Conservation (phyloP, 2,797 vertebrate genomes). For the Neosalanx taihuensis region DNA sequence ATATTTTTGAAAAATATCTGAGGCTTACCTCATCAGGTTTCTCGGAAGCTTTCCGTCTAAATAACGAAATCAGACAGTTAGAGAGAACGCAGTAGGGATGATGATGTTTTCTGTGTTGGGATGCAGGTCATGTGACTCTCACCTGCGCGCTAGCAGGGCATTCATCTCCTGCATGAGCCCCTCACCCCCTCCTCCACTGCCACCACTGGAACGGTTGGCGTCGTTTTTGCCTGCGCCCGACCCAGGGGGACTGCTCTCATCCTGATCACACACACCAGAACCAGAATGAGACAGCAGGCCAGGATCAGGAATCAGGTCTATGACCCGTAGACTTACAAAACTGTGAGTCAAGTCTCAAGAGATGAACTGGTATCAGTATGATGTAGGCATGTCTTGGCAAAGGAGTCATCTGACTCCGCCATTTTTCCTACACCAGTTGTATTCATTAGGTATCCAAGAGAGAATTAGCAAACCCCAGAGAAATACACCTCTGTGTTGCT, state of each 20-base stretch:
- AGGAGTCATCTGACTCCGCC: too few species aligned
- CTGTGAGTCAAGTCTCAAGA: neutral
- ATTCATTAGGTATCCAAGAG: neutral
- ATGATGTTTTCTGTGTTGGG: neutral
- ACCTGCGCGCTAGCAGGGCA: constrained; percentile 98
- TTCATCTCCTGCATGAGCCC: constrained; percentile 99
- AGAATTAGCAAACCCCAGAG: neutral
- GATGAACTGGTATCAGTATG: too few species aligned
- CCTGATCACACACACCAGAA: constrained; percentile 65
- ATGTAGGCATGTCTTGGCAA: too few species aligned
- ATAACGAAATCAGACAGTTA: constrained; percentile 26
- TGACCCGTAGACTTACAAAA: neutral
- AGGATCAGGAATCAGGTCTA: neutral
- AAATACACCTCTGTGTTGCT: neutral
- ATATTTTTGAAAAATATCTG: neutral
- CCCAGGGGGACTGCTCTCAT: constrained; percentile 89
- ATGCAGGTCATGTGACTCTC: constrained; percentile 28
- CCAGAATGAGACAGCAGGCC: too few species aligned
- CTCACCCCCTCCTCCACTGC: constrained; percentile 82
- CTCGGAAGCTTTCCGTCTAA: constrained; percentile 97
- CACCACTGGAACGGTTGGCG: constrained; percentile 92
- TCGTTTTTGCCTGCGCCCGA: constrained; percentile 88
- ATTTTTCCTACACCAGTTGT: neutral
- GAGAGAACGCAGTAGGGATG: constrained; percentile 12
- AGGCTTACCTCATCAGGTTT: constrained; percentile 87